phyloP scores from a whole-genome alignment of 2,113 vertebrate genomes.

The Sinocyclocheilus grahami region DNA sequence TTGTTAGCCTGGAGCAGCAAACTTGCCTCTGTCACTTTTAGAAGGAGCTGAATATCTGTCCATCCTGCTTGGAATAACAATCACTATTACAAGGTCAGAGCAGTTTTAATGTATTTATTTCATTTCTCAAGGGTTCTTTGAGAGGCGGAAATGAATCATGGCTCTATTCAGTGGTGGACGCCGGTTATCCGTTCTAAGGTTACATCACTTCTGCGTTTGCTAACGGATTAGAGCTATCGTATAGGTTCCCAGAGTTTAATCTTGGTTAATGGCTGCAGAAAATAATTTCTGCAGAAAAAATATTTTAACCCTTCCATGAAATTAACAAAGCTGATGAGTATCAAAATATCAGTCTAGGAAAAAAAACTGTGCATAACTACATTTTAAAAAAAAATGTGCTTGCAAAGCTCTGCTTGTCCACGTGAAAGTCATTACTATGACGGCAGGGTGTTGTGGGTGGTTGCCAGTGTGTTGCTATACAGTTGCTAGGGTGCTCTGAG shows the following conservation, averaged over 20 bases:
- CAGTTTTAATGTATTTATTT: slow-evolving; percentile 58
- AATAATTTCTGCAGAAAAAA: not conserved
- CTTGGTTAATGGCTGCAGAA: slow-evolving; percentile 31
- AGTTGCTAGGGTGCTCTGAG: not conserved
- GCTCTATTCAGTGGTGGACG: slow-evolving; percentile 24
- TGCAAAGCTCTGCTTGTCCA: not conserved
- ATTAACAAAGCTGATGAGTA: slow-evolving; percentile 12
- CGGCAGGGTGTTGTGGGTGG: not conserved
- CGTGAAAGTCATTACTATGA: not conserved
- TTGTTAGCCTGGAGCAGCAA: slow-evolving; percentile 64
- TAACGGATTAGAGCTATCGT: slow-evolving; percentile 11
- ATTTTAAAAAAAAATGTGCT: not conserved
- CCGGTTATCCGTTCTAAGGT: slow-evolving; percentile 32
- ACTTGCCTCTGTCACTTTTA: slow-evolving; percentile 65
- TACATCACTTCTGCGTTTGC: slow-evolving; percentile 32
- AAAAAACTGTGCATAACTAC: not conserved
- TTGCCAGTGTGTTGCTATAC: not conserved
- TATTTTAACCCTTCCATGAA: not conserved
- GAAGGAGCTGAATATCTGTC: slow-evolving; percentile 63
- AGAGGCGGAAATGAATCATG: slow-evolving; percentile 50
- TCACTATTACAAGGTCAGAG: slow-evolving; percentile 64
- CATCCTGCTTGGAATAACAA: slow-evolving; percentile 59
- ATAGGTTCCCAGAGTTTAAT: not conserved
- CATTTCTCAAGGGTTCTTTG: slow-evolving; percentile 41
- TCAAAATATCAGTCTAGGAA: not conserved